A percentile compares a stretch with the other conserved stretches of the same genome.
Evolutionary conservation across 2,888 invertebrate genomes (phyloP).

Genomic region (Cosmorhoe ocellata): DNA sequence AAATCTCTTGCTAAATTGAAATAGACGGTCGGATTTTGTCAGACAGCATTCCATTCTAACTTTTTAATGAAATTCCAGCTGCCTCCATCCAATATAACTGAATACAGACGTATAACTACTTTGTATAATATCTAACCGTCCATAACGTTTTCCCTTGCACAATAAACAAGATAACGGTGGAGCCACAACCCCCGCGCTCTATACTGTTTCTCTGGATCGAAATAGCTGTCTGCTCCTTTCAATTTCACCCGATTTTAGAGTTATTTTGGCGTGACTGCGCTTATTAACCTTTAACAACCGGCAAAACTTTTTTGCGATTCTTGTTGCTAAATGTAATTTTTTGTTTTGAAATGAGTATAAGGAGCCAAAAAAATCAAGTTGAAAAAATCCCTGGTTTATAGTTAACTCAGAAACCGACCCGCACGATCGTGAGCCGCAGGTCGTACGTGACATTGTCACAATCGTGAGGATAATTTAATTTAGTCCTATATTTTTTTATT

Average conservation of each 20-base stretch:
- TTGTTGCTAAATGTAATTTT: no score
- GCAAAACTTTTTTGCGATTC: no score
- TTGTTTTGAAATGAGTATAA: no score
- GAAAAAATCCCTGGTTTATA: no score
- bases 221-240: constrained; percentile 18
- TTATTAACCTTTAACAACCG: no score
- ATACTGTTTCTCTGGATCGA: constrained; percentile 15
- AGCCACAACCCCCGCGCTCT: constrained; percentile 13
- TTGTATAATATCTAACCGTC: constrained; percentile 52
- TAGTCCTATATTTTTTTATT: no score
- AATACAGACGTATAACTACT: constrained; percentile 39
- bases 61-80: constrained; percentile 21
- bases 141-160: constrained; percentile 45
- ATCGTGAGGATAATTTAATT: no score
- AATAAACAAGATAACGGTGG: constrained; percentile 43
- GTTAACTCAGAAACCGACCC: no score
- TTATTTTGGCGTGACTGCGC: constrained; percentile 6
- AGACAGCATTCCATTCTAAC: constrained; percentile 2
- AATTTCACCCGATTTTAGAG: constrained; percentile 15
- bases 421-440: no score
- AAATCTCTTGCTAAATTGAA: not conserved
- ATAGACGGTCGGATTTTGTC: not conserved
- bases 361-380: no score
- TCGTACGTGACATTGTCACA: no score
- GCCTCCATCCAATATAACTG: constrained; percentile 21